phyloP scores from a whole-genome alignment of 1,140 invertebrate genomes.

The Diorhabda sublineata region DNA sequence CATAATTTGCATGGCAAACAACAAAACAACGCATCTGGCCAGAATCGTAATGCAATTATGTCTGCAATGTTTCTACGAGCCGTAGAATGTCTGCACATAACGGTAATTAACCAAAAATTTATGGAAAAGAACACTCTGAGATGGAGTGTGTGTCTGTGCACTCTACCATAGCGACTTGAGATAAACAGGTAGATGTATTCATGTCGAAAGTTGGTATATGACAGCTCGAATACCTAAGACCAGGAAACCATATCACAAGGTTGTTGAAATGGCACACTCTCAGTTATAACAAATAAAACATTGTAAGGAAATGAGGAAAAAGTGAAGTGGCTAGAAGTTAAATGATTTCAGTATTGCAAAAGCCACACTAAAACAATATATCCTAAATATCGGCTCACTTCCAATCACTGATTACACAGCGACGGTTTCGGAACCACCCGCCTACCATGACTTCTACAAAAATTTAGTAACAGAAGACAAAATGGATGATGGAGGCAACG shows the following conservation, averaged over 20 bases:
- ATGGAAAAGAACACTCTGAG: slow-evolving; percentile 6
- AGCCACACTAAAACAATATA: not conserved
- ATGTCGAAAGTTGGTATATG: not conserved
- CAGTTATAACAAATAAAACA: not conserved
- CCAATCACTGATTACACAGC: not conserved
- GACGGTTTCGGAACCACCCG: not conserved
- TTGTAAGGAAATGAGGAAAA: not conserved
- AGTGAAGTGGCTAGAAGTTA: not conserved
- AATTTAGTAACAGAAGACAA: not conserved
- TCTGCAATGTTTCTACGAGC: not conserved
- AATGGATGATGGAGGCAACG: not conserved
- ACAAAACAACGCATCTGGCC: too few species aligned
- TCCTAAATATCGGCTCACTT: not conserved
- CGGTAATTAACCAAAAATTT: slow-evolving; percentile 4
- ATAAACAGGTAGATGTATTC: not conserved
- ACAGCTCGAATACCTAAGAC: not conserved
- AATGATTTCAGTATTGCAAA: not conserved
- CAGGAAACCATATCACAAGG: not conserved
- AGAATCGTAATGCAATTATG: too few species aligned
- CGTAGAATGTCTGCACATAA: not conserved
- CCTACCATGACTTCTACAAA: too few species aligned
- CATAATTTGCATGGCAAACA: not conserved
- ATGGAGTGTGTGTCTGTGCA: slow-evolving; percentile 9
- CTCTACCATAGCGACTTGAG: not conserved
- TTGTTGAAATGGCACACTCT: not conserved